These are phyloP conservation scores for Lineus longissimus DNA, from an alignment of 1,140 invertebrate genomes.

Conservation along the genomic window DNA sequence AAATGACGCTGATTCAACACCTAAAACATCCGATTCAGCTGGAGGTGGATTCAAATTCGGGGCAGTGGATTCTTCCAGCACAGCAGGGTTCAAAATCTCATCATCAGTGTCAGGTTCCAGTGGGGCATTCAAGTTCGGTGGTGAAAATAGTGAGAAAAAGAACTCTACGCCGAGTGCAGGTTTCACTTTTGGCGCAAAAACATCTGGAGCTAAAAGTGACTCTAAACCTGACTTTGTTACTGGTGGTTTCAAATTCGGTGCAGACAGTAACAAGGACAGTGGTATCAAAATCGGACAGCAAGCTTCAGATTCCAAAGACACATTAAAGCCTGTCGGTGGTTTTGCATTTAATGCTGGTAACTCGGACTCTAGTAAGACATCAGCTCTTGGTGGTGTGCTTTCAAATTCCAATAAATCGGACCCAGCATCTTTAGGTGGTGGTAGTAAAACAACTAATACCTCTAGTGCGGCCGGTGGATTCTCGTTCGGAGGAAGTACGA, in stretches of 20 bases:
- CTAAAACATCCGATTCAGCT: neutral
- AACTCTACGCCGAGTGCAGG: neutral
- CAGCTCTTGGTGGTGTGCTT: too few relatives aligned
- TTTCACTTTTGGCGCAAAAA: neutral
- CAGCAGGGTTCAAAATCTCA: neutral
- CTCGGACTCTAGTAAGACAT: too few relatives aligned
- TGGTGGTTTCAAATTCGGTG: too few relatives aligned
- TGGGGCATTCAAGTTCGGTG: constrained; percentile 13
- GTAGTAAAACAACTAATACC: neutral
- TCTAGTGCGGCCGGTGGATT: neutral
- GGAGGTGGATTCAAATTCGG: neutral
- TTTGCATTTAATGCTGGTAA: too few relatives aligned
- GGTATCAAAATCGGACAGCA: too few relatives aligned
- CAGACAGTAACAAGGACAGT: too few relatives aligned
- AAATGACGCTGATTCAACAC: neutral
- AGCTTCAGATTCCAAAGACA: too few relatives aligned
- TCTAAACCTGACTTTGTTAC: too few relatives aligned
- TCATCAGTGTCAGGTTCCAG: neutral
- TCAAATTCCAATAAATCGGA: neutral
- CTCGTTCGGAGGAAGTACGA: too few relatives aligned
- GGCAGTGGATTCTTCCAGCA: neutral
- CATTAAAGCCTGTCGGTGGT: too few relatives aligned
- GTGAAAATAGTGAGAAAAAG: neutral
- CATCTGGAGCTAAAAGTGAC: neutral
- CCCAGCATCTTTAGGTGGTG: neutral